These are phyloP conservation scores for Pardosa pseudoannulata DNA, from an alignment of 2,888 invertebrate genomes.

Conservation along the genomic window DNA sequence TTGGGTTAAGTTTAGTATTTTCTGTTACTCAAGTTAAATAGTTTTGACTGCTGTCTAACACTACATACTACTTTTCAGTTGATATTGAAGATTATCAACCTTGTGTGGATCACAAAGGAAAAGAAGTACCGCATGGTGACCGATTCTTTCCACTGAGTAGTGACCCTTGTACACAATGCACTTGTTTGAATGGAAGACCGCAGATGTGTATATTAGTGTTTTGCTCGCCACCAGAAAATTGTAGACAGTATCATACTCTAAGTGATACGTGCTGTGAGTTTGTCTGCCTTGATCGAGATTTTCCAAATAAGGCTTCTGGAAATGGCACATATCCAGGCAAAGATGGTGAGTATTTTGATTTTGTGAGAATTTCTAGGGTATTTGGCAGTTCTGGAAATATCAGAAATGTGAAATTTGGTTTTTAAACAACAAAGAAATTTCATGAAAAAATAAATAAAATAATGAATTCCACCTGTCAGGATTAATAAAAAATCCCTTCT, in stretches of 20 bases:
- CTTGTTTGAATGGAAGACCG: slow-evolving; percentile 90
- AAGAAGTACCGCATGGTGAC: slow-evolving; percentile 76
- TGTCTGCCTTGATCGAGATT: slow-evolving; percentile 88
- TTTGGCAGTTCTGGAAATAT: too few relatives aligned
- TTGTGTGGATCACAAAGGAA: slow-evolving; percentile 75
- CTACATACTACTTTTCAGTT: slow-evolving; percentile 32
- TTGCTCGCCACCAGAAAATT: slow-evolving; percentile 89
- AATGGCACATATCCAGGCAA: slow-evolving; percentile 66
- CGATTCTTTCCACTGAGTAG: slow-evolving; percentile 76
- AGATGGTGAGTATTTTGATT: slow-evolving; percentile 23
- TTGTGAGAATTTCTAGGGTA: too few relatives aligned
- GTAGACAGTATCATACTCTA: slow-evolving; percentile 75
- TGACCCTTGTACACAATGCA: slow-evolving; percentile 90
- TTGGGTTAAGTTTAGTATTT: too few relatives aligned
- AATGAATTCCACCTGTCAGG: too few relatives aligned
- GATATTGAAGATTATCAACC: slow-evolving; percentile 52
- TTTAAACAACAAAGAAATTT: too few relatives aligned
- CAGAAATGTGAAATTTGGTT: too few relatives aligned
- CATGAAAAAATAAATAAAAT: too few relatives aligned
- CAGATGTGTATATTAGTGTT: slow-evolving; percentile 90
- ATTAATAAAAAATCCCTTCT: too few relatives aligned
- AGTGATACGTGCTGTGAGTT: slow-evolving; percentile 87
- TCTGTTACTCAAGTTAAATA: too few relatives aligned
- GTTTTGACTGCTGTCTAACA: too few relatives aligned
- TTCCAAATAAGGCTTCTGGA: slow-evolving; percentile 81